Base-by-base conservation (phyloP, 2,888 invertebrate species). In the Watsonalla binaria region DNA sequence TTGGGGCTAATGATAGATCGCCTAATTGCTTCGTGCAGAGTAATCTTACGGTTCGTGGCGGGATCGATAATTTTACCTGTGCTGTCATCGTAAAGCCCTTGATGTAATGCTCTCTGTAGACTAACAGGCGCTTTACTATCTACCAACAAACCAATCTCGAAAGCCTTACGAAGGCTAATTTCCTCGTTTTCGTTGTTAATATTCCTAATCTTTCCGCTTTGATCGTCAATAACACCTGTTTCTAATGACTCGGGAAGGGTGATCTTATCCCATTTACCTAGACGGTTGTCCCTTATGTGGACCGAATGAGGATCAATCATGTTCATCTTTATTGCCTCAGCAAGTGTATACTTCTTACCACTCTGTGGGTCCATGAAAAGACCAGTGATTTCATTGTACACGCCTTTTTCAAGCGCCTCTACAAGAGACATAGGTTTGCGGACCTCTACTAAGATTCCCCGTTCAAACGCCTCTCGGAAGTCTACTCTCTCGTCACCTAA, bases 281-380 rank as follows among this genome's bases (percentile, higher is more conserved):
- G 91, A 61, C 94, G 92, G 33, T 94, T 94, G 73, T 97, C 96
- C 74, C 95, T 94, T 47, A 97, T 94, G 62, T 95, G 94, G 0
- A 96, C 96, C 0, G 96, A 96, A 66, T 96, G 94, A 0, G 95
- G 94, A 80, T 98, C 96, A 45, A 99, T 94, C 35, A 98, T 85
- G 73, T 95, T 95, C 54, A 93, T 91, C 74, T 94, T 93, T 33
- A 98, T 93, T 0, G 98, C 97, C 76, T 98, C 95, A 14, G 94
- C 92, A 47, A 99, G 92, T 34, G 95, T 95, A 49, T 97, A 89
- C 71, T 94, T 94, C 57, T 95, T 93, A 0, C 96, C 96, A 42
- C 94, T 93, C 73, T 94, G 93, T 2, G 97, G 96, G 78, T 97
- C 96, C 74, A 97, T 92, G 80, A 98, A 97, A 50, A 93, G 90